These are phyloP conservation scores for Gila orcuttii DNA, from an alignment of 2,113 vertebrate species.

Conservation along the genomic window DNA sequence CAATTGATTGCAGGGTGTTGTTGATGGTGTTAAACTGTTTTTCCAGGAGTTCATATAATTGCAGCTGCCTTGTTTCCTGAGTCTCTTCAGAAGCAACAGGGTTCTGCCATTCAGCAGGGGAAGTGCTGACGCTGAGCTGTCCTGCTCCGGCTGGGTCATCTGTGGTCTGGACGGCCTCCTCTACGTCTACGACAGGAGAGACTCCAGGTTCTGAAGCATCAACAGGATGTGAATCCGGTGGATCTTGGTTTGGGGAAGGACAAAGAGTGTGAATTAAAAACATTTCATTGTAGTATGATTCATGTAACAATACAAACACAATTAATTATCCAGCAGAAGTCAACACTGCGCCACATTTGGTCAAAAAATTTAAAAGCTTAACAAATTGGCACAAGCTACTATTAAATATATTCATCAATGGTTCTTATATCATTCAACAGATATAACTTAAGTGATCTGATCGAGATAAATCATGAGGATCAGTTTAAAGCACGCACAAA, in stretches of 20 bases:
- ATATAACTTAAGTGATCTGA: too few species aligned
- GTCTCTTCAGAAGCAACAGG: not conserved
- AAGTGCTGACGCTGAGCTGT: not conserved
- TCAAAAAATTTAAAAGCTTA: too few species aligned
- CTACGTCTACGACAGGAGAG: not conserved
- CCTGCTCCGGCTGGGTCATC: not conserved
- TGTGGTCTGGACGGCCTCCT: not conserved
- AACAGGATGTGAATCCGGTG: not conserved
- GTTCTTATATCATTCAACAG: too few species aligned
- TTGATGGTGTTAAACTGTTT: slow-evolving; percentile 14
- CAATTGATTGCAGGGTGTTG: slow-evolving; percentile 1
- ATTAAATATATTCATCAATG: too few species aligned
- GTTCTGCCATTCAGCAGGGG: not conserved
- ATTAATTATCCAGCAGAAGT: not conserved
- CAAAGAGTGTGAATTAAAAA: not conserved
- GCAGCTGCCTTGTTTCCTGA: not conserved
- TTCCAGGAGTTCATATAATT: not conserved
- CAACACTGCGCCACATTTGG: not conserved
- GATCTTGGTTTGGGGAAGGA: not conserved
- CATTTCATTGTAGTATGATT: not conserved
- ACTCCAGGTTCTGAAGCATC: not conserved
- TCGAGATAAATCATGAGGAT: too few species aligned
- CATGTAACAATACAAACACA: not conserved
- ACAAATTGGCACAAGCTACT: too few species aligned
- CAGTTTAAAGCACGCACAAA: too few species aligned